phyloP scores from a whole-genome alignment of 2,113 vertebrate species.

The Gadus macrocephalus region DNA sequence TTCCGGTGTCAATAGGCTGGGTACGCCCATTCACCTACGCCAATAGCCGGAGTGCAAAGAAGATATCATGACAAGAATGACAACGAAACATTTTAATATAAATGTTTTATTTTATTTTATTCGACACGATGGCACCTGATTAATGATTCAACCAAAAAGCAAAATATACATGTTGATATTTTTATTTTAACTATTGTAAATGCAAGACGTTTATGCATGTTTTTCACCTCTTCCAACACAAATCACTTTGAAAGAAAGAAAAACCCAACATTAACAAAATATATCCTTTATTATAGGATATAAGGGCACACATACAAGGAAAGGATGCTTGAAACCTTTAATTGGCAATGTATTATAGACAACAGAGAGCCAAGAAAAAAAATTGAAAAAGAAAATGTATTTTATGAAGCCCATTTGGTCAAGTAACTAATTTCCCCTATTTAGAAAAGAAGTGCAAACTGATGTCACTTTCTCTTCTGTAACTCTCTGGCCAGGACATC shows the following conservation, averaged over 20 bases:
- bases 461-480: conserved; percentile 76
- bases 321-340: conserved; percentile 21
- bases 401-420: too few species aligned
- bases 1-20: too few species aligned
- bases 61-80: too few species aligned
- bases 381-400: conserved; percentile 16
- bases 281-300: conserved; percentile 66
- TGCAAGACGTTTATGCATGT: too few species aligned
- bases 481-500: conserved; percentile 73
- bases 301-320: conserved; percentile 16
- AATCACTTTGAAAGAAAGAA: background rate
- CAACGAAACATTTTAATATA: background rate
- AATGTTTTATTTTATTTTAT: background rate
- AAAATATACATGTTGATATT: too few species aligned
- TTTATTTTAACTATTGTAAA: background rate
- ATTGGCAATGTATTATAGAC: conserved; percentile 11
- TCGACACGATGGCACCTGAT: too few species aligned
- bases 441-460: conserved; percentile 32
- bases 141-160: too few species aligned
- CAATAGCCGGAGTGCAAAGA: too few species aligned
- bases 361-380: conserved; percentile 3
- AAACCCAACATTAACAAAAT: conserved; percentile 64
- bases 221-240: too few species aligned
- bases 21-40: background rate
- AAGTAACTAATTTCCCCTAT: background rate